These are phyloP conservation scores for Pseudochirops cupreus DNA, from an alignment of 2,797 vertebrate species.

Conservation along the genomic window DNA sequence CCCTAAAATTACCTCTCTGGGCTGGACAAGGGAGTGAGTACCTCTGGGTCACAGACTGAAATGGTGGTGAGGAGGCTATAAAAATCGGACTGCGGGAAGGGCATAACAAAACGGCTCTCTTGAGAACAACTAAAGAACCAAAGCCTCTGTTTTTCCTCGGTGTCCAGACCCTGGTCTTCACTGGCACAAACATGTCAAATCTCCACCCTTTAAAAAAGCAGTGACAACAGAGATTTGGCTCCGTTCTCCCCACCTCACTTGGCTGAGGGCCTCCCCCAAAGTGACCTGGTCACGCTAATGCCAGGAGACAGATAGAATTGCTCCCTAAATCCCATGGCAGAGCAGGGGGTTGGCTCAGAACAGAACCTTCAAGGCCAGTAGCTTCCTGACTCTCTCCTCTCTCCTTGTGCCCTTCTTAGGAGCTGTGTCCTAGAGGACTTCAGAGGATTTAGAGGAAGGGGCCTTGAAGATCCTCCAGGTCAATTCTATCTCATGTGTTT, in stretches of 20 bases:
- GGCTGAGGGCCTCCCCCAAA: neutral
- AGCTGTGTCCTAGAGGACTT: neutral
- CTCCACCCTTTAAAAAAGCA: neutral
- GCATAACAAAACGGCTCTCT: neutral
- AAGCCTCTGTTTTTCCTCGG: neutral
- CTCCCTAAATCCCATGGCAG: neutral
- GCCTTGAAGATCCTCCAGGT: neutral
- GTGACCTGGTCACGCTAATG: neutral
- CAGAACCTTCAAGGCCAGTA: neutral
- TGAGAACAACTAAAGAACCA: neutral
- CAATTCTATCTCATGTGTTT: neutral
- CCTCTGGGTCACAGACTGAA: neutral
- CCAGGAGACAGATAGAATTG: neutral
- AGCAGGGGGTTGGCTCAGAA: neutral
- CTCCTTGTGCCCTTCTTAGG: neutral
- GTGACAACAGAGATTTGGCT: neutral
- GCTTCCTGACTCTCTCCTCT: neutral
- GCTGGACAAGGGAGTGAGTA: neutral
- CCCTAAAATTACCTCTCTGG: conserved; percentile 26
- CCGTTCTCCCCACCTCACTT: neutral
- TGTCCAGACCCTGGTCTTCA: neutral
- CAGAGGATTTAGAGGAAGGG: neutral
- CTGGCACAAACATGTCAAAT: neutral
- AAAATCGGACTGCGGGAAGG: neutral
- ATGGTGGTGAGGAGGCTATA: neutral